phyloP scores from a whole-genome alignment of 2,888 invertebrate genomes.

The Acleris holmiana region DNA sequence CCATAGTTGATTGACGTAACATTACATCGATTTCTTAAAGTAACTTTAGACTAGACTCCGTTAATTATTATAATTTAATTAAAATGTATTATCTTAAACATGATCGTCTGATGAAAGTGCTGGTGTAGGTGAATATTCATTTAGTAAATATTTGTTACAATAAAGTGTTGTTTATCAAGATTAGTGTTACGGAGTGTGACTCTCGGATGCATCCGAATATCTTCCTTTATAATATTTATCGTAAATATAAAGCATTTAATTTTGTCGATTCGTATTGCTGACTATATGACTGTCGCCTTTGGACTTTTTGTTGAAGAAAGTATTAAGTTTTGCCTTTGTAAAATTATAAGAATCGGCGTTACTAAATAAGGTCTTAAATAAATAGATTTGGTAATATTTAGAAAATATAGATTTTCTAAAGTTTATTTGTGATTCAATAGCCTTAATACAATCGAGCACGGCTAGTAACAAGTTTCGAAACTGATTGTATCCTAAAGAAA shows the following conservation, averaged over 20 bases:
- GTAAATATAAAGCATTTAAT: conserved; percentile 2
- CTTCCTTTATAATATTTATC: conserved; percentile 4
- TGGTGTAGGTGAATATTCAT: conserved; percentile 25
- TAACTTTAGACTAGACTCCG: conserved; percentile 18
- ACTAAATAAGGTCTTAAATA: no score
- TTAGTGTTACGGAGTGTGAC: conserved; percentile 5
- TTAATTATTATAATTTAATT: conserved; percentile 24
- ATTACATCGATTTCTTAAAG: conserved; percentile 19
- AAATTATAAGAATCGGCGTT: no score
- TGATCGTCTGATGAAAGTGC: conserved; percentile 30
- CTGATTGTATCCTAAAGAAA: no score
- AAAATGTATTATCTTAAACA: conserved; percentile 24
- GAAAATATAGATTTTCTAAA: no score
- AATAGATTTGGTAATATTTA: no score
- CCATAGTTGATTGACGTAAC: background rate
- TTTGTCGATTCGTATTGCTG: background rate
- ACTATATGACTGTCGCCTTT: no score
- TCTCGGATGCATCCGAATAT: background rate
- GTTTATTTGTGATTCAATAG: no score
- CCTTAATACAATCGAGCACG: no score
- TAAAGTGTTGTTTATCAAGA: conserved; percentile 31
- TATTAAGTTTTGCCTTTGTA: no score
- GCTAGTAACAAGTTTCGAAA: no score
- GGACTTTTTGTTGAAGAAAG: no score
- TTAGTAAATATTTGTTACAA: conserved; percentile 28